Base-by-base conservation (phyloP, 2,113 vertebrate species). In the Clarias macrocephalus region DNA sequence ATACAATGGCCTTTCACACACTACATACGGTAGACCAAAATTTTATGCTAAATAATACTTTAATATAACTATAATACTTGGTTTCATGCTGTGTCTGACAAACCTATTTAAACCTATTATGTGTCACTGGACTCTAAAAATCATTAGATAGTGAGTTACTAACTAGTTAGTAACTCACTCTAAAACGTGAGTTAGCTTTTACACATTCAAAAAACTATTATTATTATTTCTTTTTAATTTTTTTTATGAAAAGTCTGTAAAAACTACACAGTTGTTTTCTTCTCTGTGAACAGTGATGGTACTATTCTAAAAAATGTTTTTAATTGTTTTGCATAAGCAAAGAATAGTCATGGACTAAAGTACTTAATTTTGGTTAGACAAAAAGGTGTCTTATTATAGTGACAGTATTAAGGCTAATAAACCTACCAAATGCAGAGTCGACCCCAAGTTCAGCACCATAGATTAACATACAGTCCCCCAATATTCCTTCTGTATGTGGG, bases 401-500 rank as follows among this genome's bases (percentile, higher is more conserved):
- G 68, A 60, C 54, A 88, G 42, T n/a, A 65, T 85, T 70, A 13
- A 3, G 54, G 33, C 12, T 77, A 15, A 19, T 30, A 79, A 80
- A 86, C 95, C 92, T 95, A 98, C 97, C 97, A 72, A 98, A 99
- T 57, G 94, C 91, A 57, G 97, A 97, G 0, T 94, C 94, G 0
- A 93, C 92, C 75, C 97, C 97, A 0, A 99, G 96, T 90, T 98
- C 95, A 90, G 89, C 94, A 79, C 97, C 96, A 18, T 96, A 96
- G 77, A 93, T 95, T 21, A 96, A 89, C 97, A 99, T 98, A 60
- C 95, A 96, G 57, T 98, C 96, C 79, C 97, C 97, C 89, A 99
- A 95, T 75, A 97, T 90, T 84, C 97, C 96, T 91, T 98, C 97
- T 2, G 97, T 96, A 92, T 98, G 97, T 0, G 97, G 97, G 91